Evolutionary conservation across 1,140 invertebrate genomes (phyloP).

Genomic region (Cyphomyrmex costatus): DNA sequence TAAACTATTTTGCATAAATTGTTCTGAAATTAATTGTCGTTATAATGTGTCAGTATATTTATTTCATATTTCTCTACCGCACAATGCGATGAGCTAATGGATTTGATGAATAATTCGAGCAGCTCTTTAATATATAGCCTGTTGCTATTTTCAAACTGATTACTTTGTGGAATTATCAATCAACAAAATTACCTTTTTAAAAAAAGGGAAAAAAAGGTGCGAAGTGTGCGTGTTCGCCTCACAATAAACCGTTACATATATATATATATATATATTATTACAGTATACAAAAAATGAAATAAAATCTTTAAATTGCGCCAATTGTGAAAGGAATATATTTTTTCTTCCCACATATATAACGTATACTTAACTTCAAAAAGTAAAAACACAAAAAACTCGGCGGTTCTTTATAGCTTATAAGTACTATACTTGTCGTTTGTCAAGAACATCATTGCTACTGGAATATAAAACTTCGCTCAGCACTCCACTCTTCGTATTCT

Average conservation of each 20-base stretch:
- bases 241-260: too few relatives aligned
- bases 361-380: too few relatives aligned
- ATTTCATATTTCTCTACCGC: background rate
- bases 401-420: background rate
- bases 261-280: too few relatives aligned
- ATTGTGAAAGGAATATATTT: too few relatives aligned
- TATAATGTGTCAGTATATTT: conserved; percentile 24
- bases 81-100: background rate
- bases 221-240: too few relatives aligned
- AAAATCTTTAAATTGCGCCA: too few relatives aligned
- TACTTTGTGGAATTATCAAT: background rate
- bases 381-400: too few relatives aligned
- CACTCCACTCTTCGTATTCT: background rate
- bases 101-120: conserved; percentile 35
- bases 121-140: background rate
- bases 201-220: too few relatives aligned
- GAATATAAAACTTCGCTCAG: conserved; percentile 30
- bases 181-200: too few relatives aligned
- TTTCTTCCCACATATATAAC: too few relatives aligned
- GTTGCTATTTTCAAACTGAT: conserved; percentile 45
- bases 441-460: background rate
- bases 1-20: background rate
- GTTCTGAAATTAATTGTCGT: background rate
- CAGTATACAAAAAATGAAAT: too few relatives aligned
- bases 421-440: background rate